Evolutionary conservation across 2,888 invertebrate genomes (phyloP).

Genomic region (Ornithoptera alexandrae): DNA sequence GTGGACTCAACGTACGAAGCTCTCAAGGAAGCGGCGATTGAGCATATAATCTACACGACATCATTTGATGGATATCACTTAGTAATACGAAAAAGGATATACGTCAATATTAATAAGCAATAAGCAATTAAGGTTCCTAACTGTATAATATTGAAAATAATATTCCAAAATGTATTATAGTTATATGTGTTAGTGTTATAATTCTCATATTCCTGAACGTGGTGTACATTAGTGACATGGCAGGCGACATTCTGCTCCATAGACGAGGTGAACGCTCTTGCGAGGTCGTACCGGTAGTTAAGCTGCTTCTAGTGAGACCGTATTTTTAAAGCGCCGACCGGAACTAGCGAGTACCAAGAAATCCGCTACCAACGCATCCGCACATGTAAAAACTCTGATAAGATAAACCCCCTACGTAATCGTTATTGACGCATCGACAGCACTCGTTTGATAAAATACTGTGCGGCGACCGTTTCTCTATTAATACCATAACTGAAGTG

Average conservation of each 20-base stretch:
- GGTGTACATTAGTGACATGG: conserved; percentile 46
- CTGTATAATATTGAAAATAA: too few species aligned
- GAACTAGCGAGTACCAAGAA: conserved; percentile 26
- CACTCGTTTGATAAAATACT: conserved; percentile 8
- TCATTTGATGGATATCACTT: conserved; percentile 15
- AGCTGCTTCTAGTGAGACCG: conserved; percentile 34
- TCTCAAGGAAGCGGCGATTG: conserved; percentile 25
- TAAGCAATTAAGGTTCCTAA: neutral
- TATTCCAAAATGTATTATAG: neutral
- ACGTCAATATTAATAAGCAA: neutral
- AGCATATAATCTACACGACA: conserved; percentile 6
- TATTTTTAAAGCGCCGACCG: conserved; percentile 33
- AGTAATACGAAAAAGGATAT: neutral
- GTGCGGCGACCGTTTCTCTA: conserved; percentile 15
- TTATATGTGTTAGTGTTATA: conserved; percentile 52
- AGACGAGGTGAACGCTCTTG: conserved; percentile 71
- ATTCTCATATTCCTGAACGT: conserved; percentile 66
- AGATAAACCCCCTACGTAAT: conserved; percentile 27
- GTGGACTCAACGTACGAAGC: conserved; percentile 25
- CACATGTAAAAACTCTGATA: conserved; percentile 26
- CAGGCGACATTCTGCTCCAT: conserved; percentile 45
- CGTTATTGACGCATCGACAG: conserved; percentile 30
- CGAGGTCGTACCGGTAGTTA: conserved; percentile 59
- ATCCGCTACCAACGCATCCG: conserved; percentile 23
- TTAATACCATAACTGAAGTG: conserved; percentile 8